Evolutionary conservation across 2,888 invertebrate genomes (phyloP), one percentile per base, ranked within the genome.

Genomic region (Tipula helvola): DNA sequence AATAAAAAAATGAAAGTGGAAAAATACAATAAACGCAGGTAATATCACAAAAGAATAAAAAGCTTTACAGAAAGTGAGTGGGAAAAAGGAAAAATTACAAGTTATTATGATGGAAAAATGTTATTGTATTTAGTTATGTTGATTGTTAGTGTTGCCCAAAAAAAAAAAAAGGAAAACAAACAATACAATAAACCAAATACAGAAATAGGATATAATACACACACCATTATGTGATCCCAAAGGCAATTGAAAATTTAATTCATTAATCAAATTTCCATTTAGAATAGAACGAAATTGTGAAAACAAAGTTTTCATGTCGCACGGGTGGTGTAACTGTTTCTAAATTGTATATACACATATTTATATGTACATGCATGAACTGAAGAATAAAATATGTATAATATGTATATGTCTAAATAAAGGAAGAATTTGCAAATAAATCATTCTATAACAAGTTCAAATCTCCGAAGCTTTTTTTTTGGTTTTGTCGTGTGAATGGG

Each of bases 251-350:
- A 71, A 71, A 71, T 71, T 71, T 28, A 71, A 71, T 71, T 71
- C 71, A 71, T 71, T 71, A 71, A 71, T 71, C 71, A 71, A 71
- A 71, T 71, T 71, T 71, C 71, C 71, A 71, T 71, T 71, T 71
- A 71, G 71, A 71, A 71, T 71, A 28, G 71, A 71, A 71, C 28
- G 28, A 10, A 71, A 71, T 28, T 71, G 71, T 71, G 18, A 28
- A 71, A 71, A 71, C 71, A 71, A 71, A 71, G 71, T 71, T 71
- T 71, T 28, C 71, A 71, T 71, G 71, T 71, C 71, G 28, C 71
- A 71, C 71, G 71, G 71, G 28, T 71, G 71, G 71, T 28, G 71
- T 71, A 71, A 71, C 71, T 71, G 71, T 12, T 71, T 71, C 71
- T 12, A 71, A 71, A 71, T 71, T 71, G 71, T 71, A 71, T 28